A percentile compares a stretch with the other conserved stretches of the same genome.
Evolutionary conservation across 2,113 vertebrate species (phyloP).

Genomic region (Pogona vitticeps): DNA sequence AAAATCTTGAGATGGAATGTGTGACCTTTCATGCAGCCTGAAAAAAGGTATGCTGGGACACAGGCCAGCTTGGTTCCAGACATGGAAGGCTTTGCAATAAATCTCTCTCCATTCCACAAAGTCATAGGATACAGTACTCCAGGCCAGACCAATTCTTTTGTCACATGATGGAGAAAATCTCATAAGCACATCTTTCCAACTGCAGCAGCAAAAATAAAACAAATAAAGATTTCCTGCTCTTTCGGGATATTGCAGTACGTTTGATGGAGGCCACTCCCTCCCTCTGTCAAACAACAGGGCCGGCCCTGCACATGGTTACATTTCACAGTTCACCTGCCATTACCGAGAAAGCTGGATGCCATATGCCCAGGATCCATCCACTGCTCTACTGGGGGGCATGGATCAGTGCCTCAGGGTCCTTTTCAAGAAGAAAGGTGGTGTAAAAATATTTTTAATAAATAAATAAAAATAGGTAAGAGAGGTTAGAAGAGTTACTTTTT

Average conservation of each 20-base stretch:
- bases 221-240: too few species aligned
- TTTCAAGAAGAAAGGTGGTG: too few species aligned
- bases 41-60: neutral
- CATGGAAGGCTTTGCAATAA: too few species aligned
- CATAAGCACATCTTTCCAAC: too few species aligned
- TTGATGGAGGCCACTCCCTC: too few species aligned
- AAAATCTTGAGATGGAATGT: neutral
- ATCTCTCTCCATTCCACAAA: neutral
- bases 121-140: neutral
- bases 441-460: too few species aligned
- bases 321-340: too few species aligned
- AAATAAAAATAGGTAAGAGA: too few species aligned
- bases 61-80: neutral
- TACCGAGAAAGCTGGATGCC: neutral
- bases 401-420: neutral
- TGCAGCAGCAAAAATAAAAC: too few species aligned
- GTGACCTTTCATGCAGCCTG: neutral
- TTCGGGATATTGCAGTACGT: too few species aligned
- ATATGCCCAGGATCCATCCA: neutral
- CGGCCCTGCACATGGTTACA: neutral
- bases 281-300: neutral
- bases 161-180: neutral
- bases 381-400: neutral
- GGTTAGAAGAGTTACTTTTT: too few species aligned
- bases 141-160: neutral